Conservation (phyloP, 2,113 vertebrate genomes). For the Psammodynastes pulverulentus region DNA sequence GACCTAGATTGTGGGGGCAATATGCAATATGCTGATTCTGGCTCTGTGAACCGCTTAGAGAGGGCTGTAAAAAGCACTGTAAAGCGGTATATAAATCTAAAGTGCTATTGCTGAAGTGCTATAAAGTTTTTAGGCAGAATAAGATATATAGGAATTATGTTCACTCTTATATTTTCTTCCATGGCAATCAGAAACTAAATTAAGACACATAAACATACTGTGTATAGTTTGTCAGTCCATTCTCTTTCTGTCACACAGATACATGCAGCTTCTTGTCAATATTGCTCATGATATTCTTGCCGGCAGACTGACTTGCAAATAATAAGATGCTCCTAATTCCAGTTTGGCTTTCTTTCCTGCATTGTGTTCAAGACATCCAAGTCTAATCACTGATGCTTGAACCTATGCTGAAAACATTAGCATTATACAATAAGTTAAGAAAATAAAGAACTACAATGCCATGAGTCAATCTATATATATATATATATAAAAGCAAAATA, state of each 20-base stretch:
- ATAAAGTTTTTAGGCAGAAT: neutral
- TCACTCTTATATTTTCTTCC: neutral
- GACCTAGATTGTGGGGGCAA: too few species aligned
- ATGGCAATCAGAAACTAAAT: neutral
- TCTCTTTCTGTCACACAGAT: neutral
- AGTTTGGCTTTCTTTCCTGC: neutral
- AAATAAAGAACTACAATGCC: neutral
- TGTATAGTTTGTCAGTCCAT: neutral
- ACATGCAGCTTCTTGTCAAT: neutral
- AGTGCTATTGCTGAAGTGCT: too few species aligned
- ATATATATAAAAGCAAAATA: too few species aligned
- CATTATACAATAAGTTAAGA: neutral
- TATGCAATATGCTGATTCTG: too few species aligned
- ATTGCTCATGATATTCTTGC: neutral
- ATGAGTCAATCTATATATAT: too few species aligned
- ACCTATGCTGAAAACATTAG: neutral
- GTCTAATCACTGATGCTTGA: neutral
- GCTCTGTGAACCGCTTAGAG: too few species aligned
- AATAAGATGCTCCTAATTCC: neutral
- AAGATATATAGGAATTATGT: neutral
- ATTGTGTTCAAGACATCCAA: neutral
- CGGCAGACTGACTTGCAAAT: neutral
- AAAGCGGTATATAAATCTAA: too few species aligned
- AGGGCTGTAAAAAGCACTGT: too few species aligned
- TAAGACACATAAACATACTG: neutral